These are phyloP conservation scores for Drosophila setifemur DNA, from an alignment of 1,140 invertebrate species.

Conservation along the genomic window DNA sequence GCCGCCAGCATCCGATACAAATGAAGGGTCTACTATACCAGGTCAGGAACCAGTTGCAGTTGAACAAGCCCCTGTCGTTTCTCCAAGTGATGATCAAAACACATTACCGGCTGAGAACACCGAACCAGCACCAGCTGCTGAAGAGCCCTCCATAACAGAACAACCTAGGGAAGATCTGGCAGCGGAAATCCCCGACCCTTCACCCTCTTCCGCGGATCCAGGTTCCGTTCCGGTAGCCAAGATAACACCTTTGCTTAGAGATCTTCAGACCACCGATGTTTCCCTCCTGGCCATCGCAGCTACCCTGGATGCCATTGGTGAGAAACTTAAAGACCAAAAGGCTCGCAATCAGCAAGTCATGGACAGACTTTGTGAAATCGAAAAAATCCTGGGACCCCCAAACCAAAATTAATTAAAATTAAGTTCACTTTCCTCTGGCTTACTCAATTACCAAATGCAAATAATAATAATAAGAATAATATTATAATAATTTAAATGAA, in stretches of 20 bases:
- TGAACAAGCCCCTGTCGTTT: not conserved
- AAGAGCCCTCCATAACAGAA: not conserved
- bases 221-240: constrained; percentile 47
- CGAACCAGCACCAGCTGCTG: not conserved
- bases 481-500: too few relatives aligned
- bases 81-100: too few relatives aligned
- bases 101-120: too few relatives aligned
- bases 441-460: not conserved
- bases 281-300: constrained; percentile 58
- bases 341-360: constrained; percentile 55
- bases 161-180: not conserved
- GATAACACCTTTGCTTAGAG: constrained; percentile 50
- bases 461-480: not conserved
- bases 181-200: not conserved
- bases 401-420: constrained; percentile 11
- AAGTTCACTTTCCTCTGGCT: not conserved
- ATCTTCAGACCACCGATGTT: constrained; percentile 51
- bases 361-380: constrained; percentile 64
- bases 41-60: not conserved
- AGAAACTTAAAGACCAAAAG: constrained; percentile 56
- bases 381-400: constrained; percentile 53
- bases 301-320: constrained; percentile 55
- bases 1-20: not conserved
- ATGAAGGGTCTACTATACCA: too few relatives aligned
- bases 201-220: constrained; percentile 4